phyloP scores from a whole-genome alignment of 2,888 invertebrate genomes.

The Oscheius sp. region DNA sequence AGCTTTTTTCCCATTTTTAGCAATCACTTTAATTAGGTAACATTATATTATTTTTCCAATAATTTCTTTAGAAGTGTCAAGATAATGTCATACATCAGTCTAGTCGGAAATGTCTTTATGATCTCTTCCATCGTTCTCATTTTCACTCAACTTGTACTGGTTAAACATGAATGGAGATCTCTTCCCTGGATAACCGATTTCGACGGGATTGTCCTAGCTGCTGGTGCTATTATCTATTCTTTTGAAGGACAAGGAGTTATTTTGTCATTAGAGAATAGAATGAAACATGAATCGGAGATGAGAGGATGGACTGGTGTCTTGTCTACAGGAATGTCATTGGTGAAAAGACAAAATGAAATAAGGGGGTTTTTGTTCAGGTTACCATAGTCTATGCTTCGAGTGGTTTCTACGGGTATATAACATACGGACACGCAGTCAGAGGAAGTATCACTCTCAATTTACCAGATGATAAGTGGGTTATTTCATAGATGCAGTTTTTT shows the following conservation, averaged over 20 bases:
- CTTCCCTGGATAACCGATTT: slow-evolving; percentile 60
- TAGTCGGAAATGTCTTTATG: slow-evolving; percentile 31
- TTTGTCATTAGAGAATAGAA: slow-evolving; percentile 90
- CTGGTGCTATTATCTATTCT: slow-evolving; percentile 66
- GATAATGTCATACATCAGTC: slow-evolving; percentile 34
- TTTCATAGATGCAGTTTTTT: slow-evolving; percentile 26
- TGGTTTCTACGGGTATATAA: slow-evolving; percentile 90
- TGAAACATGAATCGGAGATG: slow-evolving; percentile 86
- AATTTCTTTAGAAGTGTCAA: slow-evolving; percentile 7
- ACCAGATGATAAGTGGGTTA: slow-evolving; percentile 73
- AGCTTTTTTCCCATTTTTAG: slow-evolving; percentile 19
- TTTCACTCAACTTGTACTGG: slow-evolving; percentile 43
- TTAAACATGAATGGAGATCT: slow-evolving; percentile 36
- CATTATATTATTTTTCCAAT: neutral
- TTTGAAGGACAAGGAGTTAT: slow-evolving; percentile 73
- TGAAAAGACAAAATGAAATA: neutral
- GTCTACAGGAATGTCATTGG: slow-evolving; percentile 22
- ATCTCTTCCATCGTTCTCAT: slow-evolving; percentile 30
- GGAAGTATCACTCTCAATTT: slow-evolving; percentile 89
- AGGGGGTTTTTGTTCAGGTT: slow-evolving; percentile 72
- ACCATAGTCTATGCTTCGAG: slow-evolving; percentile 82
- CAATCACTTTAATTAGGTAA: slow-evolving; percentile 20
- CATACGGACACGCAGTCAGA: slow-evolving; percentile 82
- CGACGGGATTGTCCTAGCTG: slow-evolving; percentile 58
- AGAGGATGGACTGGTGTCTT: slow-evolving; percentile 75